These are phyloP conservation scores for Eptatretus burgeri DNA, from an alignment of 2,113 vertebrate genomes.

Conservation along the genomic window DNA sequence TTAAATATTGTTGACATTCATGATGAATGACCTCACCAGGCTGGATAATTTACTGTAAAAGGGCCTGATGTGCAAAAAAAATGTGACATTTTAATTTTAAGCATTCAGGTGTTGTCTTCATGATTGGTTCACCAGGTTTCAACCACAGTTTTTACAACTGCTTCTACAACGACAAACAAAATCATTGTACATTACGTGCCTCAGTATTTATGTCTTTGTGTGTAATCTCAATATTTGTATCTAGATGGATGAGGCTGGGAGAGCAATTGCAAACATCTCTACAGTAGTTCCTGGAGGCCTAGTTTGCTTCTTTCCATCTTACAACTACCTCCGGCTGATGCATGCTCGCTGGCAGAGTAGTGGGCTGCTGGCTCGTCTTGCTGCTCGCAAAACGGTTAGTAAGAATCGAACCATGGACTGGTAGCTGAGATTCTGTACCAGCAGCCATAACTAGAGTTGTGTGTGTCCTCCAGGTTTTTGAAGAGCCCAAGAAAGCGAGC, in stretches of 20 bases:
- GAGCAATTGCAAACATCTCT: conserved; percentile 54
- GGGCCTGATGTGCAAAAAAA: no score
- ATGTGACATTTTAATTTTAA: no score
- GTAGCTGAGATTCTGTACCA: no score
- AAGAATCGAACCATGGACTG: background rate
- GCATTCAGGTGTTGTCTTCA: no score
- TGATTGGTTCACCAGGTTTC: no score
- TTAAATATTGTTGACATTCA: no score
- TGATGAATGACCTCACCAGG: no score
- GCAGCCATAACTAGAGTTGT: no score
- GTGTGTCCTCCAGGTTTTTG: conserved; percentile 29
- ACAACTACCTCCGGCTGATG: conserved; percentile 43
- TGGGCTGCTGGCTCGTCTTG: conserved; percentile 28
- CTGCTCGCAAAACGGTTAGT: conserved; percentile 42
- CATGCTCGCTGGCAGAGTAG: conserved; percentile 41
- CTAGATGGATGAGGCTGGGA: conserved; percentile 60
- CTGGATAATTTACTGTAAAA: no score
- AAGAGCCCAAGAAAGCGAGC: conserved; percentile 55
- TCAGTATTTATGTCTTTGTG: background rate
- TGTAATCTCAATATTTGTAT: background rate
- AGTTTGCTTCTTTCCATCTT: conserved; percentile 82
- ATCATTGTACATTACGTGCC: background rate
- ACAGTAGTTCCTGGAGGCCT: conserved; percentile 50
- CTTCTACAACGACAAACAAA: no score
- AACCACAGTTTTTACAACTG: no score